These are phyloP conservation scores for Antheraea mylitta DNA, from an alignment of 1,140 invertebrate species.

Conservation along the genomic window DNA sequence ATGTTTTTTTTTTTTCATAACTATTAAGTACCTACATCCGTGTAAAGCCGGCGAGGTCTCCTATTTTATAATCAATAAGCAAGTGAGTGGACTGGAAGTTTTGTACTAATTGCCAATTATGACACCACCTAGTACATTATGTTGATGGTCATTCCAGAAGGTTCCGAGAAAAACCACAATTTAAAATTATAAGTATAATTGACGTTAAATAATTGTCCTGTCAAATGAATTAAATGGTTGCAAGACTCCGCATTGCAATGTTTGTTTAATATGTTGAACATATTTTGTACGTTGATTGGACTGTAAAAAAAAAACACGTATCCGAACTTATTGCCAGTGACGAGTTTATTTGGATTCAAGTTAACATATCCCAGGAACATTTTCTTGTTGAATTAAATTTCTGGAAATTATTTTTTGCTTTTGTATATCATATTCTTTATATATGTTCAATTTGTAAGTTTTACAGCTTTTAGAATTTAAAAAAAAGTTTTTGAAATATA, in stretches of 20 bases:
- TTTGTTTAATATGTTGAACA: background rate
- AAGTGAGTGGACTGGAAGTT: background rate
- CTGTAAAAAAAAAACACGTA: background rate
- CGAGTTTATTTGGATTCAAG: background rate
- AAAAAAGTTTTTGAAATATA: too few relatives aligned
- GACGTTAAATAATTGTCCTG: slow-evolving; percentile 23
- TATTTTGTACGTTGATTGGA: background rate
- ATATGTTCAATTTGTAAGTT: too few relatives aligned
- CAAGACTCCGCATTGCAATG: background rate
- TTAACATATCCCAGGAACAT: background rate
- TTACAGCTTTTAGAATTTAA: too few relatives aligned
- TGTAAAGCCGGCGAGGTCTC: too few relatives aligned
- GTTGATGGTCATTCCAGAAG: background rate
- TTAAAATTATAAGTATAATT: slow-evolving; percentile 18
- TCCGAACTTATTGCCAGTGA: background rate
- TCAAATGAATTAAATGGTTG: slow-evolving; percentile 21
- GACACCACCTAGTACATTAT: background rate
- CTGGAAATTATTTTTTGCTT: too few relatives aligned
- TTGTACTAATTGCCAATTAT: background rate
- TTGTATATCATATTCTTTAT: too few relatives aligned
- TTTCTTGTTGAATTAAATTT: too few relatives aligned
- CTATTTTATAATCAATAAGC: too few relatives aligned
- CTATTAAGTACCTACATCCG: too few relatives aligned
- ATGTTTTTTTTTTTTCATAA: too few relatives aligned
- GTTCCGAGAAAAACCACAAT: slow-evolving; percentile 15